Conservation (phyloP, 2,797 vertebrate genomes). For the Tachyglossus aculeatus region DNA sequence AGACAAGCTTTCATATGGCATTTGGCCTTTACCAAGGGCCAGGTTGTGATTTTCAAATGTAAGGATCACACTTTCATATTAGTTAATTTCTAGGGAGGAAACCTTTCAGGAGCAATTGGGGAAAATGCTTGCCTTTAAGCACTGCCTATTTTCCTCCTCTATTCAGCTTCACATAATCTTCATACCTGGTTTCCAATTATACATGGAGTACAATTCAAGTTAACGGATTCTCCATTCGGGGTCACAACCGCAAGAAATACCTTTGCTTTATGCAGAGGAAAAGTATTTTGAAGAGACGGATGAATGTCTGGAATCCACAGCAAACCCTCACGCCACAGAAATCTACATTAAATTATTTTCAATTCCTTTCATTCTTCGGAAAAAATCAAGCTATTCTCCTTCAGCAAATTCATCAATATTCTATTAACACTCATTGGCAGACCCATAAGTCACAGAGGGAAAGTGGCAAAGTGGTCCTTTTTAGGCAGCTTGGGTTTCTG, state of each 20-base stretch:
- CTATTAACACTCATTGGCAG: slow-evolving; percentile 7
- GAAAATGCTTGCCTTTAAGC: background rate
- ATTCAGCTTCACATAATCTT: background rate
- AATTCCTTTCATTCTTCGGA: slow-evolving; percentile 22
- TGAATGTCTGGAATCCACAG: slow-evolving; percentile 32
- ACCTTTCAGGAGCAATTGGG: background rate
- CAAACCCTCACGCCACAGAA: slow-evolving; percentile 31
- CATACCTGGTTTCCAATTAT: slow-evolving; percentile 7
- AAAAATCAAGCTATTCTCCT: background rate
- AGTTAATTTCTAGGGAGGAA: slow-evolving; percentile 1
- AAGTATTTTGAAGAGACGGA: slow-evolving; percentile 29
- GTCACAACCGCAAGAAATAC: slow-evolving; percentile 23
- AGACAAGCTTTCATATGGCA: background rate
- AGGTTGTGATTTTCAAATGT: slow-evolving; percentile 13
- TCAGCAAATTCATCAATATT: slow-evolving; percentile 12
- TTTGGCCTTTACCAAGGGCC: background rate
- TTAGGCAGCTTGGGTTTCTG: background rate
- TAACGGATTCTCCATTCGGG: slow-evolving; percentile 31
- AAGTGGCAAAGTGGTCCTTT: slow-evolving; percentile 4
- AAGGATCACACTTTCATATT: slow-evolving; percentile 18
- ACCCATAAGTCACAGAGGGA: background rate
- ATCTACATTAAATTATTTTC: slow-evolving; percentile 19
- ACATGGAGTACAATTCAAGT: slow-evolving; percentile 23
- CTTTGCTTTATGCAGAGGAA: slow-evolving; percentile 22
- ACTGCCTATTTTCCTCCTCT: background rate